Conservation (phyloP, 2,888 invertebrate species). For the Lysandra bellargus region DNA sequence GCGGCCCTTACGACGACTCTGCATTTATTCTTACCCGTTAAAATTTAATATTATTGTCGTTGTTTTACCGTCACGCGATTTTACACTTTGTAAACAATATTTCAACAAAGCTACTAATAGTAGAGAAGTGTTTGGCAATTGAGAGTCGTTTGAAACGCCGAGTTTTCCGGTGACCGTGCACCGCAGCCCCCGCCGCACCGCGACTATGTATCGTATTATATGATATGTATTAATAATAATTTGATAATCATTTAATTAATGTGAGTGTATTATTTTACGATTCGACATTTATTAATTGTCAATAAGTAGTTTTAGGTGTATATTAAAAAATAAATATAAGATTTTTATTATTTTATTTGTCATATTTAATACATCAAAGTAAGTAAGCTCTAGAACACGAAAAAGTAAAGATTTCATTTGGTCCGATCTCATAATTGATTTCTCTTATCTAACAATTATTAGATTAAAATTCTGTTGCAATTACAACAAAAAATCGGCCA, state of each 20-base stretch:
- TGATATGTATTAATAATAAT: slow-evolving; percentile 39
- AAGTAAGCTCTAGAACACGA: not conserved
- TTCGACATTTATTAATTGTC: slow-evolving; percentile 53
- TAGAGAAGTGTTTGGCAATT: not conserved
- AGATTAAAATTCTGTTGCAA: no score
- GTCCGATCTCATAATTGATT: not conserved
- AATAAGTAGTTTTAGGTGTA: slow-evolving; percentile 75
- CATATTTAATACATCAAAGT: not conserved
- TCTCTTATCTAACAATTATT: no score
- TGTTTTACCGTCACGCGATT: not conserved
- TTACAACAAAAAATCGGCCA: no score
- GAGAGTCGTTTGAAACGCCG: slow-evolving; percentile 2
- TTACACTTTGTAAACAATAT: not conserved
- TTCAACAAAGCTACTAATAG: not conserved
- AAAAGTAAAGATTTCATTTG: not conserved
- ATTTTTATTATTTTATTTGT: slow-evolving; percentile 44
- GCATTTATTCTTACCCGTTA: slow-evolving; percentile 30
- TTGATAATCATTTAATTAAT: slow-evolving; percentile 33
- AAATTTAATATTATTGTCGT: not conserved
- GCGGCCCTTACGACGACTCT: slow-evolving; percentile 25
- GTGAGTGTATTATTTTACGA: slow-evolving; percentile 46
- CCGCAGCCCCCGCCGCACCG: slow-evolving; percentile 1
- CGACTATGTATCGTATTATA: slow-evolving; percentile 35
- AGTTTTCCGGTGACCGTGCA: not conserved
- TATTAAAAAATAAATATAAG: slow-evolving; percentile 75